These are phyloP conservation scores for Leucopsar rothschildi DNA, from an alignment of 2,113 vertebrate genomes.

Conservation along the genomic window DNA sequence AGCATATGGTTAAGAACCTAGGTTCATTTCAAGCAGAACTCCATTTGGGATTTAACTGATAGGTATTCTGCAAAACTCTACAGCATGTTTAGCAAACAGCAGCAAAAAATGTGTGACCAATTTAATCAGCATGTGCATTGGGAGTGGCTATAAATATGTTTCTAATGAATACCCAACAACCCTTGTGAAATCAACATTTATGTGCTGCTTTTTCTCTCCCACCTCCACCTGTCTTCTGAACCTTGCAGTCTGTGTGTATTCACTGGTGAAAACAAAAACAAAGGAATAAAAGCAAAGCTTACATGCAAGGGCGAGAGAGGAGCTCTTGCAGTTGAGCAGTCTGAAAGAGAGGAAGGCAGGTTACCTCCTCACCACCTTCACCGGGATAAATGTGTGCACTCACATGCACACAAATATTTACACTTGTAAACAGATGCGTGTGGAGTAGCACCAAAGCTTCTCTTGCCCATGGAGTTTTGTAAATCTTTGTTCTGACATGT, in stretches of 20 bases:
- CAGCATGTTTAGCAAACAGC: slow-evolving; percentile 61
- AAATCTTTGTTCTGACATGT: not conserved
- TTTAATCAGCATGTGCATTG: slow-evolving; percentile 55
- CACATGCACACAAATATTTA: not conserved
- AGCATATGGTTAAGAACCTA: slow-evolving; percentile 50
- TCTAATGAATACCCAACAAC: slow-evolving; percentile 62
- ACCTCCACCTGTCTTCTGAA: not conserved
- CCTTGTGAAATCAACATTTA: slow-evolving; percentile 59
- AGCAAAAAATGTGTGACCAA: slow-evolving; percentile 64
- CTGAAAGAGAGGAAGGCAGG: not conserved
- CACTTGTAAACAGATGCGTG: not conserved
- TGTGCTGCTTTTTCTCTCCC: not conserved
- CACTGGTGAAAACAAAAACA: not conserved
- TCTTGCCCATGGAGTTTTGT: not conserved
- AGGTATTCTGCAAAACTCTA: slow-evolving; percentile 49
- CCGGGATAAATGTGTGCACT: not conserved
- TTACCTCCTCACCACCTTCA: not conserved
- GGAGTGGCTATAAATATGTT: slow-evolving; percentile 63
- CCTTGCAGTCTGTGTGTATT: not conserved
- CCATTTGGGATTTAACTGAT: slow-evolving; percentile 62
- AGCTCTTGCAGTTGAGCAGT: not conserved
- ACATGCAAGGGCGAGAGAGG: not conserved
- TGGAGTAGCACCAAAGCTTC: not conserved
- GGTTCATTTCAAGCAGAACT: slow-evolving; percentile 57
- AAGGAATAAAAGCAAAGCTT: not conserved